A percentile compares a stretch with the other conserved stretches of the same genome.
Conservation (phyloP, 35 echinoderm and acorn worm species). For the Heliocidaris erythrogramma region DNA sequence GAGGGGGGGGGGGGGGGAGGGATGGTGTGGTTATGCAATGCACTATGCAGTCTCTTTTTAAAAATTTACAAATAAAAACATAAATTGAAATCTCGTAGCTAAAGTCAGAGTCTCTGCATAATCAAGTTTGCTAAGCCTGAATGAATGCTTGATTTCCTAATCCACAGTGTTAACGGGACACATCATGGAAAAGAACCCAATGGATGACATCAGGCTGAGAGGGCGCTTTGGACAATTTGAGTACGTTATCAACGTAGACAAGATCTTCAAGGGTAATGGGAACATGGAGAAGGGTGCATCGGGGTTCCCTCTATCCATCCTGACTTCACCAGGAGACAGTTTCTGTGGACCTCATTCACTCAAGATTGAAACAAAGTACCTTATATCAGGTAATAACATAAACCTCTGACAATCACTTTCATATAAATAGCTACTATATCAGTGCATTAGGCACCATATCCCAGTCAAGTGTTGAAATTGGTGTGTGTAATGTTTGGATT, state of each 20-base stretch:
- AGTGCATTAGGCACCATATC: no score
- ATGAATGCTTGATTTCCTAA: background rate
- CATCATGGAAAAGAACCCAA: background rate
- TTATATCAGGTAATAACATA: slow-evolving; percentile 45
- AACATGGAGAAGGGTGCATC: background rate
- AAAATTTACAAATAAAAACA: no score
- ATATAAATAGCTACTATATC: background rate
- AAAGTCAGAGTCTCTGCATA: background rate
- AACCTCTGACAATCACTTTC: background rate
- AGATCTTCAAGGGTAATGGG: slow-evolving; percentile 50
- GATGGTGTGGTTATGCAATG: no score
- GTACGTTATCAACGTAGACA: slow-evolving; percentile 53
- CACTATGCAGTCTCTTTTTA: no score
- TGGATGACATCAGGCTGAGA: background rate
- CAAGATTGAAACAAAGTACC: slow-evolving; percentile 17
- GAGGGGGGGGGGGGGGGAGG: no score
- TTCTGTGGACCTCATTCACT: slow-evolving; percentile 22
- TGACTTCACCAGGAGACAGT: slow-evolving; percentile 16
- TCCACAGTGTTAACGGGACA: slow-evolving; percentile 1
- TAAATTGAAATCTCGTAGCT: no score
- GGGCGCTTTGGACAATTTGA: slow-evolving; percentile 5
- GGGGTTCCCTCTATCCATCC: background rate
- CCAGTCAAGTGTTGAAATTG: no score
- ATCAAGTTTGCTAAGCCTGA: background rate
- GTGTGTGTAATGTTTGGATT: no score